phyloP scores from a whole-genome alignment of 2,888 invertebrate genomes.

The Drosophila antonietae region DNA sequence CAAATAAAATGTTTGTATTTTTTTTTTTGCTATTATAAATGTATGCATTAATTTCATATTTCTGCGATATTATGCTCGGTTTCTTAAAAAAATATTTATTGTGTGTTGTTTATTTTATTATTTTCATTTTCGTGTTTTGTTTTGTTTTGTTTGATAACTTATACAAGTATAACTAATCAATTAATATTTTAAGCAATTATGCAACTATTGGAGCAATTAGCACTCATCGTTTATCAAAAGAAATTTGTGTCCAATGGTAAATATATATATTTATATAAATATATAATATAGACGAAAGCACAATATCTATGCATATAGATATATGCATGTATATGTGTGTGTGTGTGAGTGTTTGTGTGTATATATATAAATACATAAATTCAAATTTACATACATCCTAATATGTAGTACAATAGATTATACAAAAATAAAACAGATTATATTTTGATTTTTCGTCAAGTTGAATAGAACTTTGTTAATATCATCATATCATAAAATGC shows the following conservation, averaged over 20 bases:
- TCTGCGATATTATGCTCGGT: slow-evolving; percentile 67
- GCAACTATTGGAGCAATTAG: slow-evolving; percentile 59
- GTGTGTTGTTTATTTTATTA: slow-evolving; percentile 48
- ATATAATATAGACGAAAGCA: slow-evolving; percentile 18
- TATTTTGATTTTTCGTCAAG: slow-evolving; percentile 79
- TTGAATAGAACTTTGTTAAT: slow-evolving; percentile 82
- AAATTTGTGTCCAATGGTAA: slow-evolving; percentile 43
- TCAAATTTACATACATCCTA: slow-evolving; percentile 63
- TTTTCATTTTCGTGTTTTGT: background rate
- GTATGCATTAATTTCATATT: slow-evolving; percentile 68
- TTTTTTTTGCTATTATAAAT: slow-evolving; percentile 67
- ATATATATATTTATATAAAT: slow-evolving; percentile 27
- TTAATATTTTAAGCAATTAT: slow-evolving; percentile 50
- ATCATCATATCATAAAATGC: slow-evolving; percentile 80
- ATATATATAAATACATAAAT: slow-evolving; percentile 57
- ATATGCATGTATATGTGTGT: slow-evolving; percentile 11
- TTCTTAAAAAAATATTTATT: slow-evolving; percentile 80
- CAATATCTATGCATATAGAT: slow-evolving; percentile 33
- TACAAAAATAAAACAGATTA: slow-evolving; percentile 81
- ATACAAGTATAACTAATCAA: slow-evolving; percentile 57
- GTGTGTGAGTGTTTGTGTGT: slow-evolving; percentile 3
- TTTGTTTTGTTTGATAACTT: slow-evolving; percentile 41
- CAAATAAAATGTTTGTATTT: slow-evolving; percentile 72
- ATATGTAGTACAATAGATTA: slow-evolving; percentile 65
- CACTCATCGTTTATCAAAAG: slow-evolving; percentile 53